phyloP scores from a whole-genome alignment of 2,888 invertebrate genomes.

The Lissonota sp. region DNA sequence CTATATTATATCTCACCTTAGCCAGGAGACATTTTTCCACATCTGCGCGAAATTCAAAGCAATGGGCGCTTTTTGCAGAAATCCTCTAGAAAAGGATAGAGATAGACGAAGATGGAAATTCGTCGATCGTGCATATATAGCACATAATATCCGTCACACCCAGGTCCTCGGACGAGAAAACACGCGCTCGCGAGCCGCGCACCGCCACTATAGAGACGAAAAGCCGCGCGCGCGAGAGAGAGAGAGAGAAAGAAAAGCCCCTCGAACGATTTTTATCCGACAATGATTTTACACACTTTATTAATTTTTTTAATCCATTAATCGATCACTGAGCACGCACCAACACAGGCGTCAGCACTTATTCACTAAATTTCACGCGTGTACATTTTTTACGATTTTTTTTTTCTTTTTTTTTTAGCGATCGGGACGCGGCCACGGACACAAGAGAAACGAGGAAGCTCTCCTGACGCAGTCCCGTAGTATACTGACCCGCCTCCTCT shows the following conservation, averaged over 20 bases:
- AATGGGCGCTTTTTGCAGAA: constrained; percentile 33
- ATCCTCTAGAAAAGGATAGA: neutral
- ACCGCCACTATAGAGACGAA: constrained; percentile 31
- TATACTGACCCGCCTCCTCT: constrained; percentile 59
- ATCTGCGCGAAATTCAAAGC: constrained; percentile 23
- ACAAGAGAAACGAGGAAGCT: constrained; percentile 28
- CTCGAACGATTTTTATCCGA: constrained; percentile 12
- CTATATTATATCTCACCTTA: constrained; percentile 37
- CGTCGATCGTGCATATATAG: constrained; percentile 32
- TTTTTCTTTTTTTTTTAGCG: constrained; percentile 50
- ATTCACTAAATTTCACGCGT: constrained; percentile 43
- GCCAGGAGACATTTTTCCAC: constrained; percentile 2
- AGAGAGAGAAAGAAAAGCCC: neutral
- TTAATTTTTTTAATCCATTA: constrained; percentile 18
- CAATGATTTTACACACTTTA: neutral
- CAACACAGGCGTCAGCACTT: neutral
- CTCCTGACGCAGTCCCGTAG: constrained; percentile 59
- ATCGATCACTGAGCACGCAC: constrained; percentile 30
- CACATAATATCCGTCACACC: constrained; percentile 60
- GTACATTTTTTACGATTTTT: constrained; percentile 18
- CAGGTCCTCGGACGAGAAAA: constrained; percentile 46
- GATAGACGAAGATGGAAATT: neutral
- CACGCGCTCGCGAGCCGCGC: constrained; percentile 49
- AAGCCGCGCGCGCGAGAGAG: neutral
- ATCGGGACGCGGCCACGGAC: constrained; percentile 55